A percentile compares a stretch with the other conserved stretches of the same genome.
These are phyloP conservation scores for Tupaia tana DNA, from an alignment of 2,113 vertebrate species.

Conservation along the genomic window DNA sequence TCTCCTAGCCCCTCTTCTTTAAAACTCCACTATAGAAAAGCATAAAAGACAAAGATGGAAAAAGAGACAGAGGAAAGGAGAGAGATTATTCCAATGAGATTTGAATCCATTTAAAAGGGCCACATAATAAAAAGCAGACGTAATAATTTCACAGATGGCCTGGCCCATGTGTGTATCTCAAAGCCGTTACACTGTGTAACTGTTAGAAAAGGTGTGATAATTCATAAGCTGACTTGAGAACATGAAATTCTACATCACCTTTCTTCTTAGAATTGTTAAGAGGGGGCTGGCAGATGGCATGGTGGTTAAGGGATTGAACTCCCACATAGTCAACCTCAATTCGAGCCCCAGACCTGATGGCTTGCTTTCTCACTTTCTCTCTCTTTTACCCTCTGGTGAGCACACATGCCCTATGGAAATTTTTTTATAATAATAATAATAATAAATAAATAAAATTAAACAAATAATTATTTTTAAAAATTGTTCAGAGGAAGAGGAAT, in stretches of 20 bases:
- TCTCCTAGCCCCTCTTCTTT: neutral
- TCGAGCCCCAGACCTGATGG: no score
- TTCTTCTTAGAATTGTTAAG: slow-evolving; percentile 68
- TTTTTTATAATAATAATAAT: no score
- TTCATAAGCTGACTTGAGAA: slow-evolving; percentile 70
- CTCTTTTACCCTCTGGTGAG: no score
- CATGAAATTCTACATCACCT: slow-evolving; percentile 62
- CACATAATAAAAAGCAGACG: neutral
- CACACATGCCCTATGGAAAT: no score
- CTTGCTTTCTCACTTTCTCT: no score
- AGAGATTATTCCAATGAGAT: neutral
- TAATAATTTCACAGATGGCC: neutral
- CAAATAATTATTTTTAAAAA: no score
- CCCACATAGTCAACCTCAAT: no score
- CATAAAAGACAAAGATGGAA: neutral
- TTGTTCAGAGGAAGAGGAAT: slow-evolving; percentile 66
- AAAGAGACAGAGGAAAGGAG: neutral
- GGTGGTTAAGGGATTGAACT: no score
- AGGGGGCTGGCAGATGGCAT: neutral
- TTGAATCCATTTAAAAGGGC: neutral
- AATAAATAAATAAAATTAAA: no score
- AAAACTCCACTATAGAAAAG: neutral
- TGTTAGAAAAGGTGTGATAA: slow-evolving; percentile 67
- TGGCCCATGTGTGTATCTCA: neutral
- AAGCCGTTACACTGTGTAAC: slow-evolving; percentile 3